Conservation (phyloP, 2,888 invertebrate genomes). For the Abrostola triplasia region DNA sequence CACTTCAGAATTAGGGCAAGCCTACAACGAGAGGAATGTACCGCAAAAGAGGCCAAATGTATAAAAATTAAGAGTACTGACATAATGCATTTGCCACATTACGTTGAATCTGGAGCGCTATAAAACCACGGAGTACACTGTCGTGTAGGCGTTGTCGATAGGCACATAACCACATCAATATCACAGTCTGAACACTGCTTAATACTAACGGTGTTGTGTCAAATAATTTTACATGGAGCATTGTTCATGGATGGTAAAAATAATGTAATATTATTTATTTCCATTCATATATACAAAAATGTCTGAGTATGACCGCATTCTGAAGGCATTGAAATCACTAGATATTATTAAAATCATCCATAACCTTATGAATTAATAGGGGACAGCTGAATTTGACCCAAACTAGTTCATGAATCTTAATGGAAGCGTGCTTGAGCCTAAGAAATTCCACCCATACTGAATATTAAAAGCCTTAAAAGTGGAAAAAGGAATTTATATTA, state of each 20-base stretch:
- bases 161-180: slow-evolving; percentile 27
- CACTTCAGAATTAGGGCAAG: slow-evolving; percentile 30
- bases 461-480: slow-evolving; percentile 34
- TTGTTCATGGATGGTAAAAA: no score
- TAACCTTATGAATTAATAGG: background rate
- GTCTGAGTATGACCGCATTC: background rate
- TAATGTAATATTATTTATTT: no score
- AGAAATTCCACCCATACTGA: slow-evolving; percentile 12
- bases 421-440: background rate
- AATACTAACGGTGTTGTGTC: slow-evolving; percentile 1
- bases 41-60: slow-evolving; percentile 36
- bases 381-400: slow-evolving; percentile 3
- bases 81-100: slow-evolving; percentile 56
- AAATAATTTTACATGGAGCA: background rate
- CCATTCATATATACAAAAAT: no score
- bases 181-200: slow-evolving; percentile 4
- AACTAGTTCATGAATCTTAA: slow-evolving; percentile 23
- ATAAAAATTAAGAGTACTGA: slow-evolving; percentile 50
- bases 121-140: slow-evolving; percentile 51
- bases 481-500: slow-evolving; percentile 34
- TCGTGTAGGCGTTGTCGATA: slow-evolving; percentile 37
- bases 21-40: slow-evolving; percentile 15
- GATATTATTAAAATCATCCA: background rate
- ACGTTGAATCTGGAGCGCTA: slow-evolving; percentile 52
- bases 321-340: background rate